Evolutionary conservation across 2,113 vertebrate genomes (phyloP).

Genomic region (Chiloscyllium plagiosum): DNA sequence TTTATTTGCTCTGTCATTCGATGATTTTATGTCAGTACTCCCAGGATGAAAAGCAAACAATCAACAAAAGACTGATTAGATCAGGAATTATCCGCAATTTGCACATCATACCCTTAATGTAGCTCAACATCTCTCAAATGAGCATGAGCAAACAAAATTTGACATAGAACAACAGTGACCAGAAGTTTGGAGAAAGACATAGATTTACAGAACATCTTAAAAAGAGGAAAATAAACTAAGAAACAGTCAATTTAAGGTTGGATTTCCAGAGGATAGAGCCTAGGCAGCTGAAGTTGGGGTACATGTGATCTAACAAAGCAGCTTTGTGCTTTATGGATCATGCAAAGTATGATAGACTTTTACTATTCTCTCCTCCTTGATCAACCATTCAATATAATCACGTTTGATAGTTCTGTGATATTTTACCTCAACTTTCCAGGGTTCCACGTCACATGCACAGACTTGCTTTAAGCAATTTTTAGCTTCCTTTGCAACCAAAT

Average conservation of each 20-base stretch:
- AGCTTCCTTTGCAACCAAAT: constrained; percentile 45
- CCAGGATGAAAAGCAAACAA: not conserved
- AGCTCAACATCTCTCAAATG: no score
- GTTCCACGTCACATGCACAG: not conserved
- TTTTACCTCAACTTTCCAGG: constrained; percentile 47
- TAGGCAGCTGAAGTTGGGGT: not conserved
- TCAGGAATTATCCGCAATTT: not conserved
- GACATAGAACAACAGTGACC: not conserved
- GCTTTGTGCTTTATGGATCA: not conserved
- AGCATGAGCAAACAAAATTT: not conserved
- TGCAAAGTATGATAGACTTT: not conserved
- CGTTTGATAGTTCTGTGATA: not conserved
- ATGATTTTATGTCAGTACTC: not conserved
- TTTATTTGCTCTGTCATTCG: not conserved
- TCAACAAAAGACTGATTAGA: no score
- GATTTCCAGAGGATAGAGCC: not conserved
- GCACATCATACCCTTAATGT: no score
- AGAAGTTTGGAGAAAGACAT: not conserved
- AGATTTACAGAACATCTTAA: no score
- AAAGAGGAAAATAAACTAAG: not conserved
- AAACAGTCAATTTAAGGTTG: not conserved
- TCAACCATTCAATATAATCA: not conserved
- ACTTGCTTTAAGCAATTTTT: constrained; percentile 41
- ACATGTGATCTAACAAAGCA: not conserved
- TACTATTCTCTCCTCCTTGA: not conserved